Conservation (phyloP, 1,140 invertebrate genomes). For the Brachionus rubens region DNA sequence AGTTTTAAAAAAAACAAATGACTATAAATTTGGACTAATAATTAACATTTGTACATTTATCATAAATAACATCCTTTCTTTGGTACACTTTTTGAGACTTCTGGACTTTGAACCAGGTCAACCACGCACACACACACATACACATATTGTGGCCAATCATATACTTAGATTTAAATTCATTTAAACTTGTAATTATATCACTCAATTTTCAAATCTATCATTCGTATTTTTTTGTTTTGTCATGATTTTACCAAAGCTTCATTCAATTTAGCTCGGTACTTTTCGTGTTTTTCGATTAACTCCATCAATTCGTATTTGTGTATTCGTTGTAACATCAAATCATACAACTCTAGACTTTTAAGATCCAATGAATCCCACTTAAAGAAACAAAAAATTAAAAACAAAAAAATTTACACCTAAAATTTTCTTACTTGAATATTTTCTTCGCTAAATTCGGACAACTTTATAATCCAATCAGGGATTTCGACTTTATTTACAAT, state of each 20-base stretch:
- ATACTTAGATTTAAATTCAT: too few relatives aligned
- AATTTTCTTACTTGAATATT: slow-evolving; percentile 3
- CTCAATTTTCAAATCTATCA: too few relatives aligned
- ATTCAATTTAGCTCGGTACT: slow-evolving; percentile 6
- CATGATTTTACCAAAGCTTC: not conserved
- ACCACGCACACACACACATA: too few relatives aligned
- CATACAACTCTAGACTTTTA: slow-evolving; percentile 6
- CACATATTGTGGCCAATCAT: too few relatives aligned
- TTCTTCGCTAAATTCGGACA: not conserved
- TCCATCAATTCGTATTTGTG: slow-evolving; percentile 17
- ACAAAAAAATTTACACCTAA: not conserved
- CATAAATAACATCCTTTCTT: too few relatives aligned
- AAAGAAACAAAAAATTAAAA: not conserved
- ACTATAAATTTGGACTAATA: too few relatives aligned
- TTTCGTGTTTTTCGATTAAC: slow-evolving; percentile 8
- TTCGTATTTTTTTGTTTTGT: not conserved
- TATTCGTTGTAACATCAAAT: slow-evolving; percentile 7
- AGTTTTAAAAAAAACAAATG: too few relatives aligned
- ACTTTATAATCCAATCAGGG: not conserved
- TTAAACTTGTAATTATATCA: too few relatives aligned
- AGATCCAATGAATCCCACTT: slow-evolving; percentile 6
- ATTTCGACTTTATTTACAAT: slow-evolving; percentile 31
- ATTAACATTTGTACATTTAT: too few relatives aligned
- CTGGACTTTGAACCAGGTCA: too few relatives aligned
- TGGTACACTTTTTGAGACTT: too few relatives aligned